A percentile compares a stretch with the other conserved stretches of the same genome.
phyloP scores from a whole-genome alignment of 1,140 invertebrate species.

The Neotoxoptera formosana region DNA sequence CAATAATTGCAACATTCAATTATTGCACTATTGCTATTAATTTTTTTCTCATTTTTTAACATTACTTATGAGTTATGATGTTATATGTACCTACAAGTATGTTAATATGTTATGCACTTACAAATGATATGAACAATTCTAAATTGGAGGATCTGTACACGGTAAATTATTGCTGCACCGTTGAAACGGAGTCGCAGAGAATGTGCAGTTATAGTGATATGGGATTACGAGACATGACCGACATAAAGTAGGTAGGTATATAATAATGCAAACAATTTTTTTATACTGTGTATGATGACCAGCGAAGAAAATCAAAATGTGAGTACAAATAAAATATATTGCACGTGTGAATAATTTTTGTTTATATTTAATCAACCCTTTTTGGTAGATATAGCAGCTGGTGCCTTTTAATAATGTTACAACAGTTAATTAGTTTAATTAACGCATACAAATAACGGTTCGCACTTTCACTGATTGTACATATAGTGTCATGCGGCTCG shows the following conservation, averaged over 20 bases:
- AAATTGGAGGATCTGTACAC: not conserved
- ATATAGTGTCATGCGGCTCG: no score
- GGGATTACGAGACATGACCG: not conserved
- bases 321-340: no score
- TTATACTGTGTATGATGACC: not conserved
- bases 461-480: no score
- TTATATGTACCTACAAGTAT: no score
- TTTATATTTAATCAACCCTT: no score
- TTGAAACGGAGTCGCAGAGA: not conserved
- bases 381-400: no score
- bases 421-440: no score
- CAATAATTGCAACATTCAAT: not conserved
- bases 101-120: not conserved
- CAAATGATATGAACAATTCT: not conserved
- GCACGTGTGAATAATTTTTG: no score
- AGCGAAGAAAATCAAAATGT: not conserved
- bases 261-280: not conserved
- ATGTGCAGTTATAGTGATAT: conserved; percentile 12
- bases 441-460: no score
- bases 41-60: not conserved
- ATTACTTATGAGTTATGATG: not conserved
- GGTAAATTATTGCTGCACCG: not conserved
- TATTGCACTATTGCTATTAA: not conserved
- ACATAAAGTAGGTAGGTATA: not conserved
- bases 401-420: no score